phyloP scores from a whole-genome alignment of 2,888 invertebrate genomes.

The Drosophila imparisetae region DNA sequence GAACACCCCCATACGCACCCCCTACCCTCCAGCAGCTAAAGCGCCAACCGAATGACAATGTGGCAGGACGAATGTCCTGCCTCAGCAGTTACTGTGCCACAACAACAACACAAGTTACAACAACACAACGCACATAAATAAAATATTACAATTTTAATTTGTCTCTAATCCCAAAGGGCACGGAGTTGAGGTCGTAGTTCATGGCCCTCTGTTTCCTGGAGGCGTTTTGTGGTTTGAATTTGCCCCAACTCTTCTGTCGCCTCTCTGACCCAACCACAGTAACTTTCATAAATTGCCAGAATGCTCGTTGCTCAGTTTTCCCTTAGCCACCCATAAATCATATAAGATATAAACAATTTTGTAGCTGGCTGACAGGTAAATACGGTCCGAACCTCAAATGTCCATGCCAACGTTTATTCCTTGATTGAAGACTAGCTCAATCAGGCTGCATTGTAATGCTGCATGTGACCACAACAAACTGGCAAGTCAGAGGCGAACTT shows the following conservation, averaged over 20 bases:
- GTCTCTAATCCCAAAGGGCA: constrained; percentile 74
- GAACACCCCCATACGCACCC: neutral
- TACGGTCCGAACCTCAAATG: constrained; percentile 24
- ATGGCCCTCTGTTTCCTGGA: constrained; percentile 33
- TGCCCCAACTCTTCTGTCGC: neutral
- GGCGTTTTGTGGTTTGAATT: constrained; percentile 28
- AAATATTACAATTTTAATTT: constrained; percentile 80
- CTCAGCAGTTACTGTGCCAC: constrained; percentile 41
- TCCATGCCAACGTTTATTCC: constrained; percentile 9
- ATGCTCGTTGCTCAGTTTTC: constrained; percentile 23
- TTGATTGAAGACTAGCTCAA: constrained; percentile 32
- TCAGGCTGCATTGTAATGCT: constrained; percentile 19
- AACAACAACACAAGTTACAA: constrained; percentile 11
- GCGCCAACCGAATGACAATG: constrained; percentile 43
- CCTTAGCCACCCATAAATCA: constrained; percentile 58
- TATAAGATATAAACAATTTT: constrained; percentile 51
- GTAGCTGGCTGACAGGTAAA: constrained; percentile 44
- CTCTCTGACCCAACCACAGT: neutral
- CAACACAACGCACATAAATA: constrained; percentile 69
- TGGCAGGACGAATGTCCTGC: constrained; percentile 48
- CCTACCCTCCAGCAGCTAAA: neutral
- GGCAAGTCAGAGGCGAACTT: constrained; percentile 5
- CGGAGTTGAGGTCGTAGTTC: constrained; percentile 45
- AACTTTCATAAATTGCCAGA: constrained; percentile 59
- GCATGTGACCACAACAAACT: neutral